Conservation (phyloP, 2,113 vertebrate species). For the Motacilla tschutschensis region DNA sequence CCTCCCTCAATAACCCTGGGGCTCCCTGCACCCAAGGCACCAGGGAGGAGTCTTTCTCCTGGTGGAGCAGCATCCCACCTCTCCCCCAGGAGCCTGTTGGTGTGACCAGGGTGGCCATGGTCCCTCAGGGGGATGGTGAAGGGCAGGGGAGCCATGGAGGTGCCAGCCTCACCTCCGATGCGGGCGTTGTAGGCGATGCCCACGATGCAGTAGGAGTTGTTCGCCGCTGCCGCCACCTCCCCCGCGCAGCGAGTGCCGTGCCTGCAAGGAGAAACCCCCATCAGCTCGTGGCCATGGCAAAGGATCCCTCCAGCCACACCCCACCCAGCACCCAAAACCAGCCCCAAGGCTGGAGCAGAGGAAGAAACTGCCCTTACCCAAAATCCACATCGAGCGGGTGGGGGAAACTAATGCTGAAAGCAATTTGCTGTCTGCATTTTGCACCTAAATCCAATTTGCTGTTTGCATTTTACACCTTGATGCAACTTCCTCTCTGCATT, state of each 20-base stretch:
- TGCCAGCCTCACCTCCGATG: conserved; percentile 82
- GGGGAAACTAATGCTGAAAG: neutral
- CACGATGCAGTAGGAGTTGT: conserved; percentile 91
- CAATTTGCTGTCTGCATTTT: neutral
- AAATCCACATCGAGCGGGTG: neutral
- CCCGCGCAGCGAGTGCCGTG: conserved; percentile 92
- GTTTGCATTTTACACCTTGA: neutral
- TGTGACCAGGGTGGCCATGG: rapidly evolving
- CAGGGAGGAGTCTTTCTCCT: neutral
- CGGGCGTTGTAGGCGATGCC: conserved; percentile 90
- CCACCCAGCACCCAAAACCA: neutral
- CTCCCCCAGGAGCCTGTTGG: neutral
- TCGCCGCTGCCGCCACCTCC: conserved; percentile 87
- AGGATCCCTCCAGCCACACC: neutral
- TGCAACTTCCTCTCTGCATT: neutral
- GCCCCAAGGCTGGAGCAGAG: neutral
- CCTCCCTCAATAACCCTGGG: neutral
- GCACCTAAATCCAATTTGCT: neutral
- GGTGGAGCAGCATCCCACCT: neutral
- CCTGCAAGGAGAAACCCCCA: conserved; percentile 48
- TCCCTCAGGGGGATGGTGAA: rapidly evolving
- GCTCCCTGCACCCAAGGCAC: neutral
- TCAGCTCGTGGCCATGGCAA: neutral
- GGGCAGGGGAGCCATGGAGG: neutral
- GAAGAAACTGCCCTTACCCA: neutral